phyloP scores from a whole-genome alignment of 2,888 invertebrate species.

The Erebia ligea region DNA sequence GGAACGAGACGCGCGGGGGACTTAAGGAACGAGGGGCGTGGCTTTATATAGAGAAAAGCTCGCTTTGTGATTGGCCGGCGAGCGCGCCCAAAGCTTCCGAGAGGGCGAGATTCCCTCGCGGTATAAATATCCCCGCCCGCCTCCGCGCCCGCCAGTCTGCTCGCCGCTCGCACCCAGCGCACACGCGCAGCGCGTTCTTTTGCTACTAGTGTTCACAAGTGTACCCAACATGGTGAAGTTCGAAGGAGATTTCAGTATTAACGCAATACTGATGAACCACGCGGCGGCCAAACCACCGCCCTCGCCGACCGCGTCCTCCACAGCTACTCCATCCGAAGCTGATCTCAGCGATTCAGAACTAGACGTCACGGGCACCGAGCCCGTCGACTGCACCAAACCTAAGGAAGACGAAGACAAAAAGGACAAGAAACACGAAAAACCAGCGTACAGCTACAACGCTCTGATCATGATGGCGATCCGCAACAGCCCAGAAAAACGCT shows the following conservation, averaged over 20 bases:
- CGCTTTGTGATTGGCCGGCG: constrained; percentile 55
- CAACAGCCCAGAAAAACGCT: constrained; percentile 95
- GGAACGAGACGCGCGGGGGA: constrained; percentile 43
- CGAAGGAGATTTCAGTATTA: constrained; percentile 91
- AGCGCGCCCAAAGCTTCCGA: constrained; percentile 50
- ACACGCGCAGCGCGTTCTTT: constrained; percentile 53
- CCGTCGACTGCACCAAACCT: constrained; percentile 86
- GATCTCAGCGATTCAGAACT: constrained; percentile 86
- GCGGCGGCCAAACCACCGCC: constrained; percentile 71
- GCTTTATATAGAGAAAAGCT: constrained; percentile 73
- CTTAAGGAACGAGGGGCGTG: constrained; percentile 57
- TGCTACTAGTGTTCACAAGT: constrained; percentile 55
- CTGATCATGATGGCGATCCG: constrained; percentile 99
- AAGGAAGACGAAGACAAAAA: constrained; percentile 66
- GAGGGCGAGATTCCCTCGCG: constrained; percentile 57
- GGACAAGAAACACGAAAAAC: constrained; percentile 93
- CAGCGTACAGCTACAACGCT: constrained; percentile 99
- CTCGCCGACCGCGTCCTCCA: constrained; percentile 72
- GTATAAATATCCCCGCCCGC: constrained; percentile 70
- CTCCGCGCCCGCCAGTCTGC: constrained; percentile 75
- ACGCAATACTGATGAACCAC: constrained; percentile 87
- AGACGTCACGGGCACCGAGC: constrained; percentile 90
- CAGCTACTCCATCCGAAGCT: constrained; percentile 67
- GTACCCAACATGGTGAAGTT: constrained; percentile 78
- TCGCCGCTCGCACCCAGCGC: constrained; percentile 66